These are phyloP conservation scores for Pseudomyrmex dendroicus DNA, from an alignment of 1,140 invertebrate species.

Conservation along the genomic window DNA sequence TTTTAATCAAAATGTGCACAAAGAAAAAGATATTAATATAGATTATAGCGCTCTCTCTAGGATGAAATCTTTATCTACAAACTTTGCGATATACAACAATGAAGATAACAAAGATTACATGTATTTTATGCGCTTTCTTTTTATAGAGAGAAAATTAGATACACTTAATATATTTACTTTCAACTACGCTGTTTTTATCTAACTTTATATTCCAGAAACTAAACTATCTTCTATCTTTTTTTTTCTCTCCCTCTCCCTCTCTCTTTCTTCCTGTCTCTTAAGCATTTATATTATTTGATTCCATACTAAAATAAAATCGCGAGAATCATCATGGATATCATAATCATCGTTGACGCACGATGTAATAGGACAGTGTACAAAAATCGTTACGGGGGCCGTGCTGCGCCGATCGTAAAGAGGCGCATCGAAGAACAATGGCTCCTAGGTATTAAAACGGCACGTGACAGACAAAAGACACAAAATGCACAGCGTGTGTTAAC, in stretches of 20 bases:
- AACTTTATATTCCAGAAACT: too few species aligned
- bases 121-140: not conserved
- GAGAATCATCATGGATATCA: not conserved
- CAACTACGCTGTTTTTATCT: too few species aligned
- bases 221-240: too few species aligned
- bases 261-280: not conserved
- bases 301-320: not conserved
- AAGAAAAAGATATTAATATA: not conserved
- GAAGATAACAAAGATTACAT: not conserved
- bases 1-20: conserved; percentile 13
- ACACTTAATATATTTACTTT: too few species aligned
- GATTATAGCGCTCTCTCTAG: not conserved
- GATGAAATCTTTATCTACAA: not conserved
- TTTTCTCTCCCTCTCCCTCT: too few species aligned
- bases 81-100: not conserved
- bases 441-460: conserved; percentile 80
- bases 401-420: conserved; percentile 57
- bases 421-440: conserved; percentile 73
- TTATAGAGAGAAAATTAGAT: too few species aligned
- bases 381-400: conserved; percentile 66
- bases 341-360: conserved; percentile 18
- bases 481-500: conserved; percentile 79
- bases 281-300: not conserved
- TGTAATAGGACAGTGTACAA: conserved; percentile 14
- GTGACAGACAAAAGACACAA: conserved; percentile 80